Evolutionary conservation across 2,113 vertebrate species (phyloP).

Genomic region (Steatornis caripensis): DNA sequence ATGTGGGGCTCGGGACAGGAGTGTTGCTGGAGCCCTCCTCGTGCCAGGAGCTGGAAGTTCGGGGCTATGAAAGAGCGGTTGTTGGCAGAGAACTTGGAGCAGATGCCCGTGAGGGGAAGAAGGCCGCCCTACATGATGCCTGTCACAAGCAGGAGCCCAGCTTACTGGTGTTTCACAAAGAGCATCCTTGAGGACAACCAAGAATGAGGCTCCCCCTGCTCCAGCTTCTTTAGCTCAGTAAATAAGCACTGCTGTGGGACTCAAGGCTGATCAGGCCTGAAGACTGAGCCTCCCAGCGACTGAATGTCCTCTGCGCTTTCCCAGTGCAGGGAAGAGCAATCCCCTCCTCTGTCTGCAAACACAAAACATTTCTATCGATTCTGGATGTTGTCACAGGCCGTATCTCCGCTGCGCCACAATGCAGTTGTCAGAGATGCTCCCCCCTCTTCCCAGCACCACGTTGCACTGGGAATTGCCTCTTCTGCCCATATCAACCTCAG

Average conservation of each 20-base stretch:
- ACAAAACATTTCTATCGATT: background rate
- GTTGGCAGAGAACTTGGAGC: background rate
- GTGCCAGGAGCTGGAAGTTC: background rate
- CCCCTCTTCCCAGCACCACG: background rate
- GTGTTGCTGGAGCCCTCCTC: background rate
- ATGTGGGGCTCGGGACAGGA: background rate
- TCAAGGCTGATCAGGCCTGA: background rate
- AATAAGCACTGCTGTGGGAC: background rate
- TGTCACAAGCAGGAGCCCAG: background rate
- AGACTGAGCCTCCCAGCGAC: background rate
- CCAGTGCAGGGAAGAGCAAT: background rate
- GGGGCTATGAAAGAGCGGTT: rapidly evolving
- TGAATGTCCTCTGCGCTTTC: background rate
- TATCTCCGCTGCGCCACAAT: background rate
- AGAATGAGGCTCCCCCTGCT: background rate
- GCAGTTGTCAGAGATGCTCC: background rate
- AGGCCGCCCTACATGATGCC: background rate
- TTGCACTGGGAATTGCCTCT: background rate
- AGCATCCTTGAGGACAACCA: background rate
- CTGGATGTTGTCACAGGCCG: background rate
- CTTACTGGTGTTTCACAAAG: background rate
- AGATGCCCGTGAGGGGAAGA: rapidly evolving
- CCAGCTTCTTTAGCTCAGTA: background rate
- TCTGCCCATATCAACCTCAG: background rate
- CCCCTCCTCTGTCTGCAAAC: background rate